Evolutionary conservation across 2,113 vertebrate genomes (phyloP), one percentile per base, ranked within the genome.

Genomic region (Sturnus vulgaris): DNA sequence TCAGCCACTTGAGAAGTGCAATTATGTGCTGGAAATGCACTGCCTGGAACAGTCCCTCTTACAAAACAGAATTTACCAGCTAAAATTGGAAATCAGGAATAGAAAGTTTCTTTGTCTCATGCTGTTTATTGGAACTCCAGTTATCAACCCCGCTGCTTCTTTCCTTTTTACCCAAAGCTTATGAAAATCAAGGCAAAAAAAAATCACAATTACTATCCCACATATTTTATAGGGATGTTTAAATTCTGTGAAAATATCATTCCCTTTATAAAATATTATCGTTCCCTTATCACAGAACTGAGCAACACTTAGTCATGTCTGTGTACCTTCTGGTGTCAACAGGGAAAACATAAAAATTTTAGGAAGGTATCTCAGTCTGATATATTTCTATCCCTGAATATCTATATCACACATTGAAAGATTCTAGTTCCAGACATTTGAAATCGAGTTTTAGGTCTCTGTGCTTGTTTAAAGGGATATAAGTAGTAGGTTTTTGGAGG

Each of bases 1-100:
- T 89, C 76, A 92, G 81, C 69, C 61, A 75, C 80, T 96, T 75
- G 72, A 84, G 77, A 71, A 89, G 57, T 47, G 53, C 57, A 89
- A 84, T 95, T 92, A 88, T 35, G 49, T 0, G 1, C 69, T 95
- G 69, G 44, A 93, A 96, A 84, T 92, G 89, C 65, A 84, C 57
- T 89, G 72, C 73, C 65, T 93, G 83, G 73, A 93, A 94, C 47
- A 59, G 24, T 44, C n/a, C 56, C 39, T 88, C 69, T 81, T 49
- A 47, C 0, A 0, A 88, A 86, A 84, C 47, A 9, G n/a, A 88
- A 94, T 91, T 89, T 84, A 76, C 37, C 55, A 91, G 60, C 40
- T 89, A 49, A 84, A 77, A 37, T 25, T 49, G 39, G 46, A 49
- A 93, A 86, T 40, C 4, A 46, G 39, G 39, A n/a, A 50, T 33